These are phyloP conservation scores for Dysidea cf. avara DNA, from an alignment of 37 sponge, comb jelly and placozoan species.

Conservation along the genomic window DNA sequence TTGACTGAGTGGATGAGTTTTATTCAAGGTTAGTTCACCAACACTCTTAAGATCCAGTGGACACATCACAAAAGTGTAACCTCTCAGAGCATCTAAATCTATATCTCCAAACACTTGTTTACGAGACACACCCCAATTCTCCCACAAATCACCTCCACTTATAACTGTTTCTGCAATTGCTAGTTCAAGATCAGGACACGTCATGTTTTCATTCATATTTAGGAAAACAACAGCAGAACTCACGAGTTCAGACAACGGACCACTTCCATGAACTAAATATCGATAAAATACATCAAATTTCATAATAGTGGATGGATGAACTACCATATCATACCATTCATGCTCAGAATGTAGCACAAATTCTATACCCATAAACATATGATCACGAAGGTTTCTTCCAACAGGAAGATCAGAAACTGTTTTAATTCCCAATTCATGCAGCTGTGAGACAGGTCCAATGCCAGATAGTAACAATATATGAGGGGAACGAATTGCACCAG, in stretches of 20 bases:
- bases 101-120: slow-evolving; percentile 31
- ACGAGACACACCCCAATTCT: too few relatives aligned
- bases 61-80: slow-evolving; percentile 14
- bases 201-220: too few relatives aligned
- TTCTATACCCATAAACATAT: slow-evolving; percentile 54
- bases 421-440: slow-evolving; percentile 22
- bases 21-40: slow-evolving; percentile 55
- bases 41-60: slow-evolving; percentile 65
- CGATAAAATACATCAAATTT: slow-evolving; percentile 4
- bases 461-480: slow-evolving; percentile 83
- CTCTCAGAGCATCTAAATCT: background rate
- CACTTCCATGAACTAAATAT: slow-evolving; percentile 33
- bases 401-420: slow-evolving; percentile 67
- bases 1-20: slow-evolving; percentile 22
- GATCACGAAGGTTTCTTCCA: slow-evolving; percentile 87
- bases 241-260: too few relatives aligned
- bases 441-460: slow-evolving; percentile 72
- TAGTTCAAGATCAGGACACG: too few relatives aligned
- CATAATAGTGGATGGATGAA: background rate
- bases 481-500: slow-evolving; percentile 74
- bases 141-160: too few relatives aligned
- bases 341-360: slow-evolving; percentile 12
- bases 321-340: too few relatives aligned
- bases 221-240: too few relatives aligned
- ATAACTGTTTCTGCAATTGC: too few relatives aligned